Evolutionary conservation across 2,888 invertebrate species (phyloP).

Genomic region (Eudasyphora cyanicolor): DNA sequence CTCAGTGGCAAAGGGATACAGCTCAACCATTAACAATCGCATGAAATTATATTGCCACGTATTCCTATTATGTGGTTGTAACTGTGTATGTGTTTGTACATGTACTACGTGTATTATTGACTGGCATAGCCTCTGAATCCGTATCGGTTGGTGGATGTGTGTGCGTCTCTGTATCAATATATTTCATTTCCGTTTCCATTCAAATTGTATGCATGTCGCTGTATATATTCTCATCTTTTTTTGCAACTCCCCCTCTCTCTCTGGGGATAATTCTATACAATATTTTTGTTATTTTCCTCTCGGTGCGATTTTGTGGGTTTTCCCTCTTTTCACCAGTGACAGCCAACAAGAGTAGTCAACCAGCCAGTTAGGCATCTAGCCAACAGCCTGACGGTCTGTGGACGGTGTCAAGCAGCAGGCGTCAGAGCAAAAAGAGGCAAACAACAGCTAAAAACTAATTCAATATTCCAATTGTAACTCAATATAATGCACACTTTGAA

Average conservation of each 20-base stretch:
- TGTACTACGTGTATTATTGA: neutral
- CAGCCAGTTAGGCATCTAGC: no score
- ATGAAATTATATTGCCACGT: slow-evolving; percentile 46
- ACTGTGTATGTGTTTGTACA: neutral
- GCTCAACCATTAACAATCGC: slow-evolving; percentile 31
- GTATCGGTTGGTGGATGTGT: slow-evolving; percentile 26
- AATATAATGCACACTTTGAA: slow-evolving; percentile 66
- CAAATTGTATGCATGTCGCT: slow-evolving; percentile 2
- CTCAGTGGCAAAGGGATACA: slow-evolving; percentile 1
- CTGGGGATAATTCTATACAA: slow-evolving; percentile 28
- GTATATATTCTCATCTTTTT: slow-evolving; percentile 16
- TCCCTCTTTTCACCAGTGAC: slow-evolving; percentile 3
- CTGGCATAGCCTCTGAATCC: slow-evolving; percentile 17
- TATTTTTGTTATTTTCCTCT: slow-evolving; percentile 22
- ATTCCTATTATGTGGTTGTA: slow-evolving; percentile 26
- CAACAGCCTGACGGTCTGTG: neutral
- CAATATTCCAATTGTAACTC: slow-evolving; percentile 65
- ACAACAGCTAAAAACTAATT: slow-evolving; percentile 59
- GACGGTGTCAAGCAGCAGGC: neutral
- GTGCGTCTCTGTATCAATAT: slow-evolving; percentile 45
- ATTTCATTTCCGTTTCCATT: slow-evolving; percentile 59
- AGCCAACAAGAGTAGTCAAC: neutral
- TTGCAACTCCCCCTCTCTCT: no score
- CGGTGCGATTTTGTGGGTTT: slow-evolving; percentile 37
- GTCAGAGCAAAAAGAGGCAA: slow-evolving; percentile 27